Conservation (phyloP, 2,888 invertebrate genomes). For the Macrosoma leucophasiata region DNA sequence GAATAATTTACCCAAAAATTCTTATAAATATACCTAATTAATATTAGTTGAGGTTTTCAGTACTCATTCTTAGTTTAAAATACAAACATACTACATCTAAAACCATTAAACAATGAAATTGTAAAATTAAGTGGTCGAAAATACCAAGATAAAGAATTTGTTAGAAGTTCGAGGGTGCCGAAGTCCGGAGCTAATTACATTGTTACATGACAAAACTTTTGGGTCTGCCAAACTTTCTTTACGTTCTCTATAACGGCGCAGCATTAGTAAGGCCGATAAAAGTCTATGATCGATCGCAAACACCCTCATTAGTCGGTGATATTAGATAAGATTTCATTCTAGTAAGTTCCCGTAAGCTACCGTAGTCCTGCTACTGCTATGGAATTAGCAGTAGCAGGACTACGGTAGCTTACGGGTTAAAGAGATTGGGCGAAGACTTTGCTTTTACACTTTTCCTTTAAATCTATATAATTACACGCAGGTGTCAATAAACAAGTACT, state of each 20-base stretch:
- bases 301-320: conserved; percentile 8
- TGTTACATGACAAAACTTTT: conserved; percentile 70
- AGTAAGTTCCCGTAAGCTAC: no score
- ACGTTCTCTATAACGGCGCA: conserved; percentile 56
- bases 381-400: no score
- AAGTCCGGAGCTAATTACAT: conserved; percentile 68
- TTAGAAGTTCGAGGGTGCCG: conserved; percentile 50
- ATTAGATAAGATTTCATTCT: no score
- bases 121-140: conserved; percentile 8
- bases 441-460: no score
- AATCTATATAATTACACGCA: no score
- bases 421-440: no score
- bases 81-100: conserved; percentile 12
- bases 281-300: conserved; percentile 10
- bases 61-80: conserved; percentile 53
- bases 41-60: conserved; percentile 32
- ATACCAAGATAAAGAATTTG: conserved; percentile 62
- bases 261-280: conserved; percentile 31
- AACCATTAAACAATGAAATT: conserved; percentile 10
- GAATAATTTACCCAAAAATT: not conserved
- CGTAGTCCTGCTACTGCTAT: no score
- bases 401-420: no score
- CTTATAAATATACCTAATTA: not conserved
- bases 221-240: conserved; percentile 63
- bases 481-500: no score